Evolutionary conservation across 2,888 invertebrate genomes (phyloP).

Genomic region (Drosophila paramelanica): DNA sequence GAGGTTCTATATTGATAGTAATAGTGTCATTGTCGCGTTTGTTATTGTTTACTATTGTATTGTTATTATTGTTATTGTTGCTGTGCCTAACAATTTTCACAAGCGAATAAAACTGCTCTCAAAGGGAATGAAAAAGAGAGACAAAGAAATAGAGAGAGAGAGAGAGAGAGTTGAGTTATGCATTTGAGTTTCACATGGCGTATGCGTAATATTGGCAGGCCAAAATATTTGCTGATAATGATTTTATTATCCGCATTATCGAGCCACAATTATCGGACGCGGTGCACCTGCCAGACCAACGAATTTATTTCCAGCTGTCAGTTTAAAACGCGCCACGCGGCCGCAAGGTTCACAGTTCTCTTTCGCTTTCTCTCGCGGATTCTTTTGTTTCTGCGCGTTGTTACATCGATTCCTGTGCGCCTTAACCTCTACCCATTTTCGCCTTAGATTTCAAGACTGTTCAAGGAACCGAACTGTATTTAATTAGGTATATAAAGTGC

Average conservation of each 20-base stretch:
- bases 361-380: background rate
- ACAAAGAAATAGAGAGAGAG: too few relatives aligned
- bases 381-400: background rate
- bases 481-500: conserved; percentile 31
- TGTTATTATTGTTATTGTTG: conserved; percentile 19
- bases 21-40: conserved; percentile 76
- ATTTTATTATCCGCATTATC: conserved; percentile 62
- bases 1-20: conserved; percentile 43
- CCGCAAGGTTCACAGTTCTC: conserved; percentile 55
- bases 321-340: conserved; percentile 62
- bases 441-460: background rate
- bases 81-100: background rate
- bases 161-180: background rate
- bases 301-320: conserved; percentile 48
- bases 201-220: conserved; percentile 45
- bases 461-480: conserved; percentile 31
- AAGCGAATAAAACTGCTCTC: background rate
- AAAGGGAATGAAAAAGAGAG: background rate
- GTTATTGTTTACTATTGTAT: conserved; percentile 54
- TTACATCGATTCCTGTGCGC: conserved; percentile 7
- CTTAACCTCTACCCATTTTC: conserved; percentile 1
- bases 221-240: conserved; percentile 39
- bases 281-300: conserved; percentile 8
- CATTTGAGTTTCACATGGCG: conserved; percentile 44
- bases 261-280: conserved; percentile 49